These are phyloP conservation scores for Falco concolor DNA, from an alignment of 2,797 vertebrate species.

Conservation along the genomic window DNA sequence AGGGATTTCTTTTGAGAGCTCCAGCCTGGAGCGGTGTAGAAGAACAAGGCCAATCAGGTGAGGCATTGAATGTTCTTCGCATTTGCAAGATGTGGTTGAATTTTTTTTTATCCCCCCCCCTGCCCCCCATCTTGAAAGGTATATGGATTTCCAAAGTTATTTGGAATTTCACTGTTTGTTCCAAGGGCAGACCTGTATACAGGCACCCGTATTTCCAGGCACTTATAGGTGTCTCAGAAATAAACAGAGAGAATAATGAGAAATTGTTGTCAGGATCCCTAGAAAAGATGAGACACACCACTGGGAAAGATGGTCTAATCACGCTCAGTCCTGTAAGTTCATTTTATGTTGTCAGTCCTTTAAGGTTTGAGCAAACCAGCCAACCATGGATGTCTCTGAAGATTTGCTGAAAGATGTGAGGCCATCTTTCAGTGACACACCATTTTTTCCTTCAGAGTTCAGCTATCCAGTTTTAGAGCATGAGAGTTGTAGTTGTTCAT, in stretches of 20 bases:
- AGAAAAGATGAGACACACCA: neutral
- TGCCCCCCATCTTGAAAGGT: neutral
- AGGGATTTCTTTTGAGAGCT: neutral
- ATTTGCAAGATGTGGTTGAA: neutral
- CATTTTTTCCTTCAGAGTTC: neutral
- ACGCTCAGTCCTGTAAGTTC: neutral
- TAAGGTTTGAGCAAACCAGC: neutral
- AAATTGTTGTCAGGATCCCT: neutral
- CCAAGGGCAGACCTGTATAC: too few relatives aligned
- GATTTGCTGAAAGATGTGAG: neutral
- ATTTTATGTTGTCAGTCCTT: neutral
- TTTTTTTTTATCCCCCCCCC: too few relatives aligned
- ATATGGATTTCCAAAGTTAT: neutral
- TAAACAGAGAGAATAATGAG: neutral
- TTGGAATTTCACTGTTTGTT: neutral
- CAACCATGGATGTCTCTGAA: neutral
- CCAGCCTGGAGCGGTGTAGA: neutral
- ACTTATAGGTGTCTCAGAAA: neutral
- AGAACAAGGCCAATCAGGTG: neutral
- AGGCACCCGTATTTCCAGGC: neutral
- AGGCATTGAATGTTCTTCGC: neutral
- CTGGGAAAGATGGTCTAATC: neutral
- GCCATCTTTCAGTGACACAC: neutral
- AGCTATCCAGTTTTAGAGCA: neutral
- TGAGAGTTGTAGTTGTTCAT: neutral